Percentiles rank a stretch among this genome's conserved stretches.
Evolutionary conservation across 2,888 invertebrate genomes (phyloP).

Genomic region (Drosophila prostipennis): DNA sequence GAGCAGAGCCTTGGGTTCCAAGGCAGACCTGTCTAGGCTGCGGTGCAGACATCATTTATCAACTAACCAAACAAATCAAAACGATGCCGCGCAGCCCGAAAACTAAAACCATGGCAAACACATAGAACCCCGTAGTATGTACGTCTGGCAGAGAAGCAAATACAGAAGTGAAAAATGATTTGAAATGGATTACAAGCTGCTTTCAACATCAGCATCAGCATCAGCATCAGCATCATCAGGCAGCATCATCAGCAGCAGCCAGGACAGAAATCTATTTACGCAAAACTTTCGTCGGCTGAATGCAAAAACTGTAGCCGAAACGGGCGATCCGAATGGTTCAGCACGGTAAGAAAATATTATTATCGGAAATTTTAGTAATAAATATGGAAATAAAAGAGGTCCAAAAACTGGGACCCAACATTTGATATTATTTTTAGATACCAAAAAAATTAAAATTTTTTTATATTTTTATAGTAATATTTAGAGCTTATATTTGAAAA

Average conservation of each 20-base stretch:
- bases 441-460: no score
- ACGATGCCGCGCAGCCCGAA: slow-evolving; percentile 53
- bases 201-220: slow-evolving; percentile 56
- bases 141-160: slow-evolving; percentile 25
- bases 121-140: slow-evolving; percentile 18
- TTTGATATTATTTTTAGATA: no score
- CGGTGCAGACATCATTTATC: slow-evolving; percentile 75
- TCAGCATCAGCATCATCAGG: slow-evolving; percentile 41
- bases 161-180: slow-evolving; percentile 75
- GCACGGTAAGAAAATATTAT: slow-evolving; percentile 9
- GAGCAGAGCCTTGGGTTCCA: slow-evolving; percentile 26
- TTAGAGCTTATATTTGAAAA: no score
- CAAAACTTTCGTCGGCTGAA: slow-evolving; percentile 63
- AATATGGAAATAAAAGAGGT: no score
- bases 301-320: slow-evolving; percentile 59
- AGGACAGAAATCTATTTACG: slow-evolving; percentile 69
- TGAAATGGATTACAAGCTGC: slow-evolving; percentile 74
- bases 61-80: slow-evolving; percentile 74
- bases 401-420: no score
- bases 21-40: slow-evolving; percentile 61
- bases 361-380: no score
- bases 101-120: slow-evolving; percentile 66
- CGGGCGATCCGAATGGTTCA: slow-evolving; percentile 1
- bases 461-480: no score
- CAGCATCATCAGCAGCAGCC: slow-evolving; percentile 24